These are phyloP conservation scores for Hippopotamyrus pictus DNA, from an alignment of 2,797 vertebrate species.

Conservation along the genomic window DNA sequence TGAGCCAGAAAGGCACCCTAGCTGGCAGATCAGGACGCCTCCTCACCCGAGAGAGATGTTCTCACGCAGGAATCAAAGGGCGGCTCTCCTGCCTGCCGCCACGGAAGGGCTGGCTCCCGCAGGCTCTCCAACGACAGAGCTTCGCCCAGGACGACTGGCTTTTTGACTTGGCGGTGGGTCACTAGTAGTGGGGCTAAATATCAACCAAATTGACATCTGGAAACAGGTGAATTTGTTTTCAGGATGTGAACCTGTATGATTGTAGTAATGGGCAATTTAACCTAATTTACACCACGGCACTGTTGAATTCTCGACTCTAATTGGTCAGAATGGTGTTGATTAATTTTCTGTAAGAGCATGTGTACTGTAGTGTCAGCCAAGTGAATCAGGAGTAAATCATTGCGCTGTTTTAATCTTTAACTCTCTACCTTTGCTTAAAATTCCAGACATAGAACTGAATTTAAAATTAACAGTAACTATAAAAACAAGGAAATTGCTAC, in stretches of 20 bases:
- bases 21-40: neutral
- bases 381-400: neutral
- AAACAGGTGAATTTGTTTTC: neutral
- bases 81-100: neutral
- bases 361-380: neutral
- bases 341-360: neutral
- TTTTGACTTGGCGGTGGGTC: slow-evolving; percentile 1
- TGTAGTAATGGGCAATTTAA: neutral
- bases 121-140: neutral
- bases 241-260: neutral
- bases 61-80: neutral
- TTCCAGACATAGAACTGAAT: neutral
- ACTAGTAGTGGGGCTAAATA: slow-evolving; percentile 5
- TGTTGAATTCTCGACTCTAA: neutral
- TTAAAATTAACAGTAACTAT: neutral
- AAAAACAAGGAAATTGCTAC: neutral
- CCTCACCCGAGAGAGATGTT: neutral
- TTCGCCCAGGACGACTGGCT: slow-evolving; percentile 1
- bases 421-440: neutral
- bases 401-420: neutral
- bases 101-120: neutral
- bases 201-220: neutral
- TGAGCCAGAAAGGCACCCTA: neutral
- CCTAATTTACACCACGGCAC: neutral
- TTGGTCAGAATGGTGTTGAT: neutral